Conservation (phyloP, 2,113 vertebrate genomes). For the Ophthalmolycus amberensis region DNA sequence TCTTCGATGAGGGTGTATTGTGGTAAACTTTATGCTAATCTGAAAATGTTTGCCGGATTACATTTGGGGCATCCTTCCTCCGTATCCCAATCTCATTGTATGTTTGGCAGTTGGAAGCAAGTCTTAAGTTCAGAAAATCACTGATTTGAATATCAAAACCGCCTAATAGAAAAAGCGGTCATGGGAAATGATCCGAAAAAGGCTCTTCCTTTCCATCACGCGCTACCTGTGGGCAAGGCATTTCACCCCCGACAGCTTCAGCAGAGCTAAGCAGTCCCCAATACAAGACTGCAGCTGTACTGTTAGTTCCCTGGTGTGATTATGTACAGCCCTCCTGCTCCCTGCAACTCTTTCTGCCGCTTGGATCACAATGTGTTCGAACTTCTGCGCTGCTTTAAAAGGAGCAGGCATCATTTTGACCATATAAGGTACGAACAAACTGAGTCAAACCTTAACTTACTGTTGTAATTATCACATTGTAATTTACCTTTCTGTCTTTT, state of each 20-base stretch:
- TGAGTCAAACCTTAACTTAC: neutral
- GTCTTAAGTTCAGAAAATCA: constrained; percentile 28
- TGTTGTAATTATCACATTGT: neutral
- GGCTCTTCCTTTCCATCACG: constrained; percentile 40
- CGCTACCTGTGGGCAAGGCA: constrained; percentile 52
- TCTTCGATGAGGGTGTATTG: constrained; percentile 52
- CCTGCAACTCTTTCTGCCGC: constrained; percentile 7
- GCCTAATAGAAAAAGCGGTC: constrained; percentile 31
- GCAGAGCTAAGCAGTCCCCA: constrained; percentile 42
- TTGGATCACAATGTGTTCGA: constrained; percentile 20
- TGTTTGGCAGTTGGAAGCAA: constrained; percentile 30
- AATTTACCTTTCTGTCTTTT: neutral
- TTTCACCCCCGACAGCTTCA: constrained; percentile 55
- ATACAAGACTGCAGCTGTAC: constrained; percentile 36
- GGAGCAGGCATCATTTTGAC: neutral
- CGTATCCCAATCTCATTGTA: constrained; percentile 33
- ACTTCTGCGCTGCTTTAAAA: neutral
- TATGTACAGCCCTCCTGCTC: constrained; percentile 27
- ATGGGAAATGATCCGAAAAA: constrained; percentile 43
- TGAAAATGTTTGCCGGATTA: constrained; percentile 62
- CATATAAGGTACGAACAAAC: neutral
- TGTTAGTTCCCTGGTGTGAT: constrained; percentile 58
- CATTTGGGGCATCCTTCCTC: constrained; percentile 38
- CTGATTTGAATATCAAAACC: constrained; percentile 64
- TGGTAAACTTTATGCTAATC: constrained; percentile 70